Evolutionary conservation across 2,113 vertebrate genomes (phyloP).

Genomic region (Grammomys surdaster): DNA sequence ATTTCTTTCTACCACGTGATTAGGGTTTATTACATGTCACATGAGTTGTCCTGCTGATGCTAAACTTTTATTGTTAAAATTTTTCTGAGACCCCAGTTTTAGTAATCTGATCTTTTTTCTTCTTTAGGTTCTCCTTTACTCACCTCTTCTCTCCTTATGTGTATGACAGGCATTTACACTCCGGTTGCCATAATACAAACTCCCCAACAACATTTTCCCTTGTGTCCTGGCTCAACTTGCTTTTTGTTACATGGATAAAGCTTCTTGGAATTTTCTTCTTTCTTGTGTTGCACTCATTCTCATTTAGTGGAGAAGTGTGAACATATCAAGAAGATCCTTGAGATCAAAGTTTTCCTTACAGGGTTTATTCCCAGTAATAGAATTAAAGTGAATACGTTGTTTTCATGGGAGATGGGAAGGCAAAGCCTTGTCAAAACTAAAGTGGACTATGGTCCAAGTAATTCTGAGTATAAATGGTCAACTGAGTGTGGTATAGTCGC

Average conservation of each 20-base stretch:
- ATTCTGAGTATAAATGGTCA: constrained; percentile 4
- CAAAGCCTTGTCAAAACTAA: neutral
- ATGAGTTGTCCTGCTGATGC: neutral
- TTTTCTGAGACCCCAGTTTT: neutral
- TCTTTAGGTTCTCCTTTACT: neutral
- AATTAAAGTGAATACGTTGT: neutral
- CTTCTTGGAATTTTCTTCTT: neutral
- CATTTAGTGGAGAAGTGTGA: neutral
- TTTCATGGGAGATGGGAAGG: constrained; percentile 25
- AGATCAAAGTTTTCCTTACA: constrained; percentile 33
- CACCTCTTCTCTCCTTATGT: neutral
- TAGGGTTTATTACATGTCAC: neutral
- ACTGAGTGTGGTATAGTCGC: neutral
- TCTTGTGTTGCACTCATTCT: neutral
- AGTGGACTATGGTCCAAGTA: neutral
- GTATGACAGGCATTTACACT: neutral
- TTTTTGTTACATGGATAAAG: neutral
- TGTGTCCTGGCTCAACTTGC: neutral
- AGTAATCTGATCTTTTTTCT: neutral
- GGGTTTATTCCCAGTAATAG: neutral
- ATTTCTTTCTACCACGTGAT: neutral
- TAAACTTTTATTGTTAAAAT: neutral
- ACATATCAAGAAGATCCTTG: neutral
- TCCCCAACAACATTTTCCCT: neutral
- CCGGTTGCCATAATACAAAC: no score